phyloP scores from a whole-genome alignment of 2,797 vertebrate genomes.

The Protosalanx chinensis region DNA sequence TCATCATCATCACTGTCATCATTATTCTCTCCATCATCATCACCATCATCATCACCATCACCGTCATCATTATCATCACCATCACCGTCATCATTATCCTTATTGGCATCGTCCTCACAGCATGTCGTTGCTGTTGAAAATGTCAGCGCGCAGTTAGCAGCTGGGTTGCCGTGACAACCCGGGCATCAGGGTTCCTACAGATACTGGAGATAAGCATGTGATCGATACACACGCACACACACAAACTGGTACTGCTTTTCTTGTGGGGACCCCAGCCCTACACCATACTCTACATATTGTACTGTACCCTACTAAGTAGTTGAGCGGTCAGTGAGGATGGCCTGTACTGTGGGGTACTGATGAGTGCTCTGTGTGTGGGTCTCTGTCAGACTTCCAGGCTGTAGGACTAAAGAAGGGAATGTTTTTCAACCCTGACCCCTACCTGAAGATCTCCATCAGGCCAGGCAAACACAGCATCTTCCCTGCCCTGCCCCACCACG shows the following conservation, averaged over 20 bases:
- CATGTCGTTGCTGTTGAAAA: no score
- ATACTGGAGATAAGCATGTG: no score
- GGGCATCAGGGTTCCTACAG: no score
- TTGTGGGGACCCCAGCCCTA: no score
- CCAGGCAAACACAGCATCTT: slow-evolving; percentile 88
- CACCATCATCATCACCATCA: neutral
- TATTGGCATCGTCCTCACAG: neutral
- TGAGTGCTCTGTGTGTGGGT: slow-evolving; percentile 15
- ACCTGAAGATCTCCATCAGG: slow-evolving; percentile 87
- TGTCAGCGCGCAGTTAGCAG: no score
- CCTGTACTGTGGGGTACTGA: neutral
- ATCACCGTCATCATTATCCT: neutral
- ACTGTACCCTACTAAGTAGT: no score
- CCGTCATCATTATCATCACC: no score
- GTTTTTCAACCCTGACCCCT: slow-evolving; percentile 89
- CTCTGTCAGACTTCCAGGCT: slow-evolving; percentile 80
- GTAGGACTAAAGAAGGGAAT: slow-evolving; percentile 87
- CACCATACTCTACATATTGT: no score
- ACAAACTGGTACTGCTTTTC: neutral
- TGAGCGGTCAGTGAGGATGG: no score
- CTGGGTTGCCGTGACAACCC: no score
- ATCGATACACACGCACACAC: neutral
- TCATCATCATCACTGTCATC: neutral
- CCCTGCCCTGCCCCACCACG: slow-evolving; percentile 84
- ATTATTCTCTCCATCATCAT: no score